A percentile compares a stretch with the other conserved stretches of the same genome.
phyloP scores from a whole-genome alignment of 2,113 vertebrate species.

The Charadrius vociferus region DNA sequence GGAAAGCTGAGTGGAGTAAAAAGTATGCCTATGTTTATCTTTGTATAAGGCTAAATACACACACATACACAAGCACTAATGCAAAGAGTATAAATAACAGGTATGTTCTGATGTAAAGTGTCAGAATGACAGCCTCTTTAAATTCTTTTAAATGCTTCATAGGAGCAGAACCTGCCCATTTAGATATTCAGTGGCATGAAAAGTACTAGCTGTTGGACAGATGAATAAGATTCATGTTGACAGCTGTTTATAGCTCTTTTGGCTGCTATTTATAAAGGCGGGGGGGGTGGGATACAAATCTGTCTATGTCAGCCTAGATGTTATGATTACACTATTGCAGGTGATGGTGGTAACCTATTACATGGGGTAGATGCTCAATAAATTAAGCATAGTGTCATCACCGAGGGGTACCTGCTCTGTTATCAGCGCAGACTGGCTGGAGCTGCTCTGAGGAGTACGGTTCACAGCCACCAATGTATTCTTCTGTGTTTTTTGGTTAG shows the following conservation, averaged over 20 bases:
- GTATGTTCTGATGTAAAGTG: constrained; percentile 18
- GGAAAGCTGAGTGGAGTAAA: background rate
- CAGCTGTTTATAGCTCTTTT: constrained; percentile 53
- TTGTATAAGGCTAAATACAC: background rate
- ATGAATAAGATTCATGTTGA: constrained; percentile 44
- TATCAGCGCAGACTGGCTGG: background rate
- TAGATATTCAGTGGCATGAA: constrained; percentile 53
- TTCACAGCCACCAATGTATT: background rate
- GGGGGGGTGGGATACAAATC: background rate
- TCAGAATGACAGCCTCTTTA: constrained; percentile 39
- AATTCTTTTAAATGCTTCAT: constrained; percentile 27
- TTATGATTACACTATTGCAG: constrained; percentile 10
- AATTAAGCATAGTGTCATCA: constrained; percentile 7
- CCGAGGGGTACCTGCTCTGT: background rate
- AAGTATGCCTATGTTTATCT: background rate
- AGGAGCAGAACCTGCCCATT: constrained; percentile 23
- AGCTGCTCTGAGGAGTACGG: background rate
- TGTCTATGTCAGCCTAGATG: background rate
- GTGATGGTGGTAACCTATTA: background rate
- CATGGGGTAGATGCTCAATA: background rate
- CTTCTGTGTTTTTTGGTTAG: background rate
- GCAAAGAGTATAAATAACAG: background rate
- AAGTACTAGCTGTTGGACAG: constrained; percentile 38
- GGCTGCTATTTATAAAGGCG: constrained; percentile 16
- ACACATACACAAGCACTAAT: background rate